Conservation (phyloP, 2,888 invertebrate species). For the Pegoplata infirma region DNA sequence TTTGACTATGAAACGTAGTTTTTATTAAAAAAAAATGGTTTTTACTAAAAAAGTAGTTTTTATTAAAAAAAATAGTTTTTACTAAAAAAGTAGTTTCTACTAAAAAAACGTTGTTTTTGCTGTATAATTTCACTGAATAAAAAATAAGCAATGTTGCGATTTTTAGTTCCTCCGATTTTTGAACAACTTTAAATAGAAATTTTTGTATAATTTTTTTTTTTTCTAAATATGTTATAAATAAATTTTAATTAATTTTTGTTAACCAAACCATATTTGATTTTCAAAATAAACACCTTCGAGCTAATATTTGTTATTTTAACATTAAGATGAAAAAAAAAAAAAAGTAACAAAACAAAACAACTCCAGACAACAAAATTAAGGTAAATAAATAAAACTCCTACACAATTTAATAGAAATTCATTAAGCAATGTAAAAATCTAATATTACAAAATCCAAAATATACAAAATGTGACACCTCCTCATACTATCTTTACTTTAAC, state of each 20-base stretch:
- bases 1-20: too few species aligned
- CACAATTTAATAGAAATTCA: constrained; percentile 39
- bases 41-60: neutral
- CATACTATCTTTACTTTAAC: too few species aligned
- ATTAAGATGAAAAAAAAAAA: neutral
- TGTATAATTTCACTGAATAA: too few species aligned
- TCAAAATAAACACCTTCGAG: neutral
- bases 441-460: constrained; percentile 37
- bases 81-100: neutral
- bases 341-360: neutral
- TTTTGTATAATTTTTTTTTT: too few species aligned
- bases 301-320: neutral
- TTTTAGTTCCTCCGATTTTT: too few species aligned
- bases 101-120: neutral
- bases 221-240: too few species aligned
- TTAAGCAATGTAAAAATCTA: constrained; percentile 34
- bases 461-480: constrained; percentile 45
- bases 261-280: neutral
- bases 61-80: neutral
- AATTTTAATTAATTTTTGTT: neutral
- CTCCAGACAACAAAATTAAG: neutral
- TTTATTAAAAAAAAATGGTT: neutral
- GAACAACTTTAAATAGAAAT: too few species aligned
- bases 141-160: too few species aligned
- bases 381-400: constrained; percentile 9